Percentiles rank a stretch among this genome's conserved stretches.
Conservation (phyloP, 1,140 invertebrate genomes). For the Holotrichia oblita region DNA sequence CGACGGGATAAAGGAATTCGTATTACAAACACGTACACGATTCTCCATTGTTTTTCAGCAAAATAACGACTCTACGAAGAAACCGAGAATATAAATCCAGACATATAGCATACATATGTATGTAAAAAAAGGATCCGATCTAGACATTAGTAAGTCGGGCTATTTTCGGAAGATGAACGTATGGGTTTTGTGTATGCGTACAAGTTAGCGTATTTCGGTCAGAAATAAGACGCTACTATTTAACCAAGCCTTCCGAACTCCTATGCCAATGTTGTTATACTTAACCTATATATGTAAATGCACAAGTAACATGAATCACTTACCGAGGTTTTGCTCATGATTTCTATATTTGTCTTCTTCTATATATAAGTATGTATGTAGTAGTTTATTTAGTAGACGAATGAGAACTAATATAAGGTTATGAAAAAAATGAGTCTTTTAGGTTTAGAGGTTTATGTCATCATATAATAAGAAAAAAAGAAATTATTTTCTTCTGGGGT, state of each 20-base stretch:
- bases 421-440: no score
- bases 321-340: neutral
- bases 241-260: neutral
- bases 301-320: neutral
- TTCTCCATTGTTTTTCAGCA: constrained; percentile 13
- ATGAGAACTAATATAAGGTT: no score
- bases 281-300: neutral
- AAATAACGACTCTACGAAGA: constrained; percentile 7
- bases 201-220: neutral
- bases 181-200: constrained; percentile 11
- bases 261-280: neutral
- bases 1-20: neutral
- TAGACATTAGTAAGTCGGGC: neutral
- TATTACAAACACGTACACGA: constrained; percentile 20
- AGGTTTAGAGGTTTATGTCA: no score
- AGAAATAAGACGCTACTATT: neutral
- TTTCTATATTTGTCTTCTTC: no score
- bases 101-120: neutral
- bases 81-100: constrained; percentile 1
- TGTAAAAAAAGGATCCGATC: constrained; percentile 1
- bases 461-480: no score
- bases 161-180: neutral
- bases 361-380: no score
- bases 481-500: no score
- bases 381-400: no score